These are phyloP conservation scores for Cyclura pinguis DNA, from an alignment of 2,797 vertebrate species.

Conservation along the genomic window DNA sequence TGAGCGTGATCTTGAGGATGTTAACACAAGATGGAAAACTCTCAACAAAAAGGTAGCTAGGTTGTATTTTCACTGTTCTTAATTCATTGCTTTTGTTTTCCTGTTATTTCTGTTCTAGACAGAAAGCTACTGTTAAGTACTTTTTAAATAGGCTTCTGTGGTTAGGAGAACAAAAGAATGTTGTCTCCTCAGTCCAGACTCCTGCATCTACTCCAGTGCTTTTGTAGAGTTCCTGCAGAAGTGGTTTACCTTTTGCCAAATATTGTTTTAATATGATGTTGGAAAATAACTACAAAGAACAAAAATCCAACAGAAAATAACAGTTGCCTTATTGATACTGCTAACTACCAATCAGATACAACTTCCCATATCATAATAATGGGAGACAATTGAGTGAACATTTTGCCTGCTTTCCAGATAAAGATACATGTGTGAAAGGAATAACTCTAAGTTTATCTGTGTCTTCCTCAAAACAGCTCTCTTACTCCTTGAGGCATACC, in stretches of 20 bases:
- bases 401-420: not conserved
- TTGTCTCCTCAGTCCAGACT: not conserved
- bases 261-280: not conserved
- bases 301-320: not conserved
- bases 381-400: not conserved
- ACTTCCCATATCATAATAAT: not conserved
- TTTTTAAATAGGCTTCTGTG: not conserved
- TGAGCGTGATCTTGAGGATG: conserved; percentile 90
- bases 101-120: not conserved
- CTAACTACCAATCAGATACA: not conserved
- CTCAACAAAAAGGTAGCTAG: conserved; percentile 94
- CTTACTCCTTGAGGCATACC: not conserved
- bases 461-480: too few relatives aligned
- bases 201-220: not conserved
- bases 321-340: not conserved
- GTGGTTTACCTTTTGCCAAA: not conserved
- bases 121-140: not conserved
- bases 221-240: not conserved
- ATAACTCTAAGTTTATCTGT: not conserved
- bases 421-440: not conserved
- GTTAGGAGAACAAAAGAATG: not conserved
- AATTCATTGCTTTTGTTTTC: conserved; percentile 26
- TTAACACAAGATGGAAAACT: conserved; percentile 93
- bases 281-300: not conserved
- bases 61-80: not conserved